Conservation (phyloP, 2,113 vertebrate species). For the Leucopternis melanops region DNA sequence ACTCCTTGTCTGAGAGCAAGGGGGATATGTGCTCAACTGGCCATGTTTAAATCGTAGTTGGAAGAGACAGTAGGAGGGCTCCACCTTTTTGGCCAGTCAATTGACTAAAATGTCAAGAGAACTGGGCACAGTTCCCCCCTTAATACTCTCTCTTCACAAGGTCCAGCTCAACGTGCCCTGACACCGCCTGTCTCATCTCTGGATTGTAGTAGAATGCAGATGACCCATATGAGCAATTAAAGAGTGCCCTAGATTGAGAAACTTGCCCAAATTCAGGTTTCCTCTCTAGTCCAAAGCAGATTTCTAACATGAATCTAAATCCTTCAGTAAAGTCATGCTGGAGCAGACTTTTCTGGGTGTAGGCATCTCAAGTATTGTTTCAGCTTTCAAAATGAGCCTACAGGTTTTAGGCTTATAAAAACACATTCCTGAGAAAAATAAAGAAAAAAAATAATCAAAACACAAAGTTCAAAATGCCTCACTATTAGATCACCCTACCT, state of each 20-base stretch:
- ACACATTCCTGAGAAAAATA: not conserved
- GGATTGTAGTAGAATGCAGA: not conserved
- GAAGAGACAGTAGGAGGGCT: not conserved
- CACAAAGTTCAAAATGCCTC: not conserved
- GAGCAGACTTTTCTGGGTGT: not conserved
- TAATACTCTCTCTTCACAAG: not conserved
- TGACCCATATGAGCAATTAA: not conserved
- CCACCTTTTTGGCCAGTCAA: not conserved
- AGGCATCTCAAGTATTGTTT: not conserved
- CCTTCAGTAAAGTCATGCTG: not conserved
- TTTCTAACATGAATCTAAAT: not conserved
- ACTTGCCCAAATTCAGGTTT: not conserved
- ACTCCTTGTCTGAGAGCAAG: not conserved
- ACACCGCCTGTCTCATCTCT: not conserved
- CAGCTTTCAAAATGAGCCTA: not conserved
- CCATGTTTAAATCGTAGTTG: not conserved
- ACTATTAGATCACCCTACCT: constrained; percentile 73
- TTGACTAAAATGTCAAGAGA: not conserved
- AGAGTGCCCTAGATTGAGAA: not conserved
- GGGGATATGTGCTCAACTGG: not conserved
- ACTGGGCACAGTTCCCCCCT: not conserved
- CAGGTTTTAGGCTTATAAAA: not conserved
- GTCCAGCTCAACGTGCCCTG: not conserved
- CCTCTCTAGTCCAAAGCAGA: not conserved
- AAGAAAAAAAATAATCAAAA: not conserved